Evolutionary conservation across 2,797 vertebrate genomes (phyloP), one percentile per base, ranked within the genome.

Genomic region (Synanceia verrucosa): DNA sequence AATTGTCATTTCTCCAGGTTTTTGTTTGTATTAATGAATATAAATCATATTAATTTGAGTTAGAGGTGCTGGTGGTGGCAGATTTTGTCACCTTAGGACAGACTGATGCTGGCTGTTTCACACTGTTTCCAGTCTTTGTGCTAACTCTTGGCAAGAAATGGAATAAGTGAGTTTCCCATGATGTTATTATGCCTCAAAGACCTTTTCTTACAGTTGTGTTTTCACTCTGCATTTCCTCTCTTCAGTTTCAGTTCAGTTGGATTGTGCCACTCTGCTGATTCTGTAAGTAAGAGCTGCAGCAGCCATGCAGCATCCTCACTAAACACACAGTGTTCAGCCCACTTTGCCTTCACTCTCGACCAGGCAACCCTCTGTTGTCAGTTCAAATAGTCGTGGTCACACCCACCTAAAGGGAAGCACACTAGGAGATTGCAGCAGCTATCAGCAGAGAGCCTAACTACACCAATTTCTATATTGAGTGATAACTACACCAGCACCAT

Each of bases 371-470:
- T 70, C 60, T 67, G 47, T 48, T 47, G 63, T 79, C 37, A 41
- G 67, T 69, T 70, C 55, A 71, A 64, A 50, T 46, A 51, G 61
- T 74, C 14, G 1, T 0, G 76, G 84, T 51, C 76, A 79, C 80
- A 68, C 83, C 87, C 81, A 71, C 58, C 26, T 41, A 68, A 65
- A 65, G 43, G 43, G 50, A 86, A 62, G 19, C 60, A 26, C 53
- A 52, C 47, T 78, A 65, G 64, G 36, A 81, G 88, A 79, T 88
- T 74, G 76, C 19, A 5, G 13, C 69, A 43, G 44, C 61, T 93
- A 92, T 92, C 86, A 83, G 78, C 31, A 24, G 59, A 64, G 65
- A 43, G 64, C 24, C 31, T 57, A n/a, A n/a, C n/a, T n/a, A n/a
- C n/a, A n/a, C n/a, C n/a, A n/a, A n/a, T n/a, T n/a, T n/a, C n/a